Percentiles rank a stretch among this genome's conserved stretches.
Evolutionary conservation across 2,888 invertebrate genomes (phyloP).

Genomic region (Trichopria drosophilae): DNA sequence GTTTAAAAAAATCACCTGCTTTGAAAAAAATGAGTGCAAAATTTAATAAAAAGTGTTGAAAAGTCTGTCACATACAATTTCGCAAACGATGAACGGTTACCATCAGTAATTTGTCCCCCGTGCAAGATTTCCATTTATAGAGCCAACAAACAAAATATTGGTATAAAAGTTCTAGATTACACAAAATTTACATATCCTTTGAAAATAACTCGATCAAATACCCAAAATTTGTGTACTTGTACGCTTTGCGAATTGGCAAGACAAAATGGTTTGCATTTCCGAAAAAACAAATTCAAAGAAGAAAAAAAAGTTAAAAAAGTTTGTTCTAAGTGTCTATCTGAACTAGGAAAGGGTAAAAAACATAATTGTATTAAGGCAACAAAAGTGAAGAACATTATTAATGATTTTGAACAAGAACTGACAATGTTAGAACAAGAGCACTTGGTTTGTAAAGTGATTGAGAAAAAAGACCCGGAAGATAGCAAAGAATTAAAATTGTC

Average conservation of each 20-base stretch:
- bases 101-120: neutral
- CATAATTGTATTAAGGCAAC: neutral
- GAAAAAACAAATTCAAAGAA: neutral
- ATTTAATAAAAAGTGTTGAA: neutral
- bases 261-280: conserved; percentile 2
- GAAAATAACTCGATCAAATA: neutral
- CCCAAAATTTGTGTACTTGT: too few species aligned
- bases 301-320: neutral
- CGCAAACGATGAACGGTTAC: neutral
- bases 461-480: neutral
- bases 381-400: neutral
- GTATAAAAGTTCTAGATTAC: neutral
- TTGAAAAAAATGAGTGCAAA: neutral
- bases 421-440: neutral
- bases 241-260: neutral
- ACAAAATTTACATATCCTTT: neutral
- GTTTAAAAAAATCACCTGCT: neutral
- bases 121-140: too few species aligned
- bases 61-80: neutral
- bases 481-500: neutral
- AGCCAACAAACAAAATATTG: neutral
- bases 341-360: neutral
- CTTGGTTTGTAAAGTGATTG: too few species aligned
- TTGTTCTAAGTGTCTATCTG: neutral
- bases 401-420: neutral